Percentiles rank a stretch among this genome's conserved stretches.
phyloP scores from a whole-genome alignment of 2,113 vertebrate genomes.

The Chloroceryle aenea region DNA sequence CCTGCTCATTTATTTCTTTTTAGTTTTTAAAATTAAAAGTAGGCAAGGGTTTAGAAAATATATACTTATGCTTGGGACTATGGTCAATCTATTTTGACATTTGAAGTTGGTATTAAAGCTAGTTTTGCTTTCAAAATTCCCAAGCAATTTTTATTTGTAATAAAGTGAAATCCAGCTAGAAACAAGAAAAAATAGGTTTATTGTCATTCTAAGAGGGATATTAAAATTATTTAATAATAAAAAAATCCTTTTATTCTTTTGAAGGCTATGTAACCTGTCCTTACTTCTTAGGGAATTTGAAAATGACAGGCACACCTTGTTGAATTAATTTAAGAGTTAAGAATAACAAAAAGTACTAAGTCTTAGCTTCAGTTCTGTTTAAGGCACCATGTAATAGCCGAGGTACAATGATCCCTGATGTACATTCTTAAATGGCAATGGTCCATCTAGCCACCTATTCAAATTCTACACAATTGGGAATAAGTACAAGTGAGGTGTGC shows the following conservation, averaged over 20 bases:
- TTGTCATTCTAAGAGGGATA: constrained; percentile 77
- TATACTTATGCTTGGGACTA: constrained; percentile 67
- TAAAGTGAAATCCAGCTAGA: constrained; percentile 81
- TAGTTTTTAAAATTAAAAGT: constrained; percentile 73
- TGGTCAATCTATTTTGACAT: constrained; percentile 61
- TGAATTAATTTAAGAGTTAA: constrained; percentile 79
- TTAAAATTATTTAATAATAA: constrained; percentile 69
- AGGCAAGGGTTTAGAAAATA: constrained; percentile 75
- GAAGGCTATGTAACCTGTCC: constrained; percentile 79
- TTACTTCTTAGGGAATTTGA: constrained; percentile 76
- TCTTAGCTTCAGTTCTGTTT: constrained; percentile 87
- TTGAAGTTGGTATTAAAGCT: constrained; percentile 77
- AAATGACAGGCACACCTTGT: constrained; percentile 83
- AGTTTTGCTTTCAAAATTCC: constrained; percentile 73
- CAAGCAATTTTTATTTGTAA: constrained; percentile 77
- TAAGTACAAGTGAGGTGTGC: constrained; percentile 82
- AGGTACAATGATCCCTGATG: constrained; percentile 89
- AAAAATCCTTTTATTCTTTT: constrained; percentile 73
- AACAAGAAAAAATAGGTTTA: constrained; percentile 77
- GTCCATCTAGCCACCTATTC: constrained; percentile 84
- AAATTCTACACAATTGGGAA: constrained; percentile 80
- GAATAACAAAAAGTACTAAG: constrained; percentile 80
- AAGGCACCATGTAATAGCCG: constrained; percentile 90
- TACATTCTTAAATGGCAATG: constrained; percentile 88
- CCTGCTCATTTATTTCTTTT: constrained; percentile 73